These are phyloP conservation scores for Drosophila hawaiiensis DNA, from an alignment of 2,888 invertebrate genomes.

Conservation along the genomic window DNA sequence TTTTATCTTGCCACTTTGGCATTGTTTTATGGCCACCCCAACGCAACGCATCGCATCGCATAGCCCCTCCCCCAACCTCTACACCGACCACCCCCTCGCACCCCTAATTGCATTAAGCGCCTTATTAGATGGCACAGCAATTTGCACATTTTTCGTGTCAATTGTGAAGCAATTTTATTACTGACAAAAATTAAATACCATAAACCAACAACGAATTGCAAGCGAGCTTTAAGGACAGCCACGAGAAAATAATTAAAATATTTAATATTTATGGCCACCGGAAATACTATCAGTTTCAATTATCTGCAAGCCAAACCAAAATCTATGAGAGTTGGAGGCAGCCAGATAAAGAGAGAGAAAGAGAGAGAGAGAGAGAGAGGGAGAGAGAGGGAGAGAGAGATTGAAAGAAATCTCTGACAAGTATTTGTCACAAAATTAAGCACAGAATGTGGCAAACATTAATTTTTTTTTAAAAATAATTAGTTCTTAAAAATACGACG, in stretches of 20 bases:
- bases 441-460: not conserved
- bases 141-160: constrained; percentile 68
- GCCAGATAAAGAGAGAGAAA: not conserved
- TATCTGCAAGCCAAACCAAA: not conserved
- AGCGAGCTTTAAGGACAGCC: constrained; percentile 13
- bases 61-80: not conserved
- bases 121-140: constrained; percentile 74
- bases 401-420: not conserved
- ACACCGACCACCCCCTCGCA: not conserved
- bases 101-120: constrained; percentile 69
- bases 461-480: not conserved
- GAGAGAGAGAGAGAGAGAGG: not conserved
- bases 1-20: constrained; percentile 74
- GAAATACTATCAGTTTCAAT: constrained; percentile 29
- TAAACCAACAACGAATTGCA: not conserved
- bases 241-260: constrained; percentile 39
- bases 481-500: not conserved
- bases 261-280: constrained; percentile 52
- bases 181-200: constrained; percentile 11
- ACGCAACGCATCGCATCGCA: not conserved
- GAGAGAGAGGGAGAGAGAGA: not conserved
- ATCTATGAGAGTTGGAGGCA: not conserved
- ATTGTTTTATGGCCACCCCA: constrained; percentile 66
- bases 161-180: constrained; percentile 43
- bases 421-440: not conserved